Conservation (phyloP, 1,140 invertebrate species). For the Hormaphis cornu region DNA sequence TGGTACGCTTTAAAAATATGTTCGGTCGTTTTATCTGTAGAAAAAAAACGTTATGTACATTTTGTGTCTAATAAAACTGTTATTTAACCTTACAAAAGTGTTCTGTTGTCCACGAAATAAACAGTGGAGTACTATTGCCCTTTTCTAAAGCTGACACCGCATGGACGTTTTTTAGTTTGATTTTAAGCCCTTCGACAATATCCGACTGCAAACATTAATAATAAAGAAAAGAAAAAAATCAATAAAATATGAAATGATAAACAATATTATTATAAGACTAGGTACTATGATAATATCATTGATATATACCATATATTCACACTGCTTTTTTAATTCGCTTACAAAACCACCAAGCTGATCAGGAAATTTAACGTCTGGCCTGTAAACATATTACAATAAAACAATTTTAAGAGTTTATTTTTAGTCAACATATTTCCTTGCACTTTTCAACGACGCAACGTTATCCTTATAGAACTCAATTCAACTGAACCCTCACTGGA, state of each 20-base stretch:
- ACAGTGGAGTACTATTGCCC: not conserved
- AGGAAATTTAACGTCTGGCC: not conserved
- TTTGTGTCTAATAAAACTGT: not conserved
- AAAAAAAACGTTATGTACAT: not conserved
- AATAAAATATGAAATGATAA: no score
- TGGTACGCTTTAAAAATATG: not conserved
- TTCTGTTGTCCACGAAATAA: slow-evolving; percentile 22
- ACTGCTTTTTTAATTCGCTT: not conserved
- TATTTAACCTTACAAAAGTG: slow-evolving; percentile 3
- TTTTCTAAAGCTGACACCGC: slow-evolving; percentile 12
- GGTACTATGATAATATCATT: not conserved
- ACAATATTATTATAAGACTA: not conserved
- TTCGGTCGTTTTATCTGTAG: not conserved
- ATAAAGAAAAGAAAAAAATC: no score
- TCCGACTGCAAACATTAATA: not conserved
- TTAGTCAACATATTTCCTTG: not conserved
- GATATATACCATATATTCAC: slow-evolving; percentile 1
- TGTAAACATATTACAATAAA: not conserved
- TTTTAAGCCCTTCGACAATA: not conserved
- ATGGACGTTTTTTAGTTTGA: not conserved
- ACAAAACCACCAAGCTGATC: not conserved
- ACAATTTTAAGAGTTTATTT: not conserved
- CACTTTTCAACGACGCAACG: no score
- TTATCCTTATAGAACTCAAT: no score
- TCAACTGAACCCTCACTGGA: no score